Evolutionary conservation across 2,113 vertebrate genomes (phyloP).

Genomic region (Cathartes aura): DNA sequence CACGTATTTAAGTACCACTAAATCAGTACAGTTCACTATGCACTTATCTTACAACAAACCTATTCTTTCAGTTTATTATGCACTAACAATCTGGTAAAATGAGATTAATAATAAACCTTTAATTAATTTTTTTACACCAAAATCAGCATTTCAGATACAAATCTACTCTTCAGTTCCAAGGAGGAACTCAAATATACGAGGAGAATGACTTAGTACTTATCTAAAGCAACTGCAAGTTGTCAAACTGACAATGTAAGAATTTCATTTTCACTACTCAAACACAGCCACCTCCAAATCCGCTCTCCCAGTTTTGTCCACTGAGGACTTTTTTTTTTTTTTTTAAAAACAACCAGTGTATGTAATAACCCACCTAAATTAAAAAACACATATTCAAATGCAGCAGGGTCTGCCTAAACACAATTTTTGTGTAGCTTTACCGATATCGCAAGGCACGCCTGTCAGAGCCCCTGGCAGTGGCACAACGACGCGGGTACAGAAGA

Average conservation of each 20-base stretch:
- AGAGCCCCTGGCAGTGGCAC: background rate
- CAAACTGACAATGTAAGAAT: background rate
- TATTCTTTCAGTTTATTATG: background rate
- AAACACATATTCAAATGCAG: rapidly evolving
- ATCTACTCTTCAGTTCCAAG: background rate
- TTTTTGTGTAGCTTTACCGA: background rate
- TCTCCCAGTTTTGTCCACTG: background rate
- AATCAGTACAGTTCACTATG: background rate
- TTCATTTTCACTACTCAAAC: background rate
- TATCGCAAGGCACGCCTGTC: rapidly evolving
- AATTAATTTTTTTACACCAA: background rate
- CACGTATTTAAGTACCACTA: background rate
- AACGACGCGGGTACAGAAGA: rapidly evolving
- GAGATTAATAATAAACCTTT: background rate
- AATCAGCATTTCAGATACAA: background rate
- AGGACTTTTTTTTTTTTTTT: background rate
- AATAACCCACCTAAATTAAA: background rate
- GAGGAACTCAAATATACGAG: rapidly evolving
- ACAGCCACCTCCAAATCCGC: background rate
- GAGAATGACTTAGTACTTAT: background rate
- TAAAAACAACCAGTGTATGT: rapidly evolving
- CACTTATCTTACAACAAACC: background rate
- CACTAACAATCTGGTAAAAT: background rate
- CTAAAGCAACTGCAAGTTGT: background rate
- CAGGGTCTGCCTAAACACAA: background rate